Evolutionary conservation across 2,113 vertebrate genomes (phyloP), one percentile per base, ranked within the genome.

Genomic region (Hippocampus barbouri): DNA sequence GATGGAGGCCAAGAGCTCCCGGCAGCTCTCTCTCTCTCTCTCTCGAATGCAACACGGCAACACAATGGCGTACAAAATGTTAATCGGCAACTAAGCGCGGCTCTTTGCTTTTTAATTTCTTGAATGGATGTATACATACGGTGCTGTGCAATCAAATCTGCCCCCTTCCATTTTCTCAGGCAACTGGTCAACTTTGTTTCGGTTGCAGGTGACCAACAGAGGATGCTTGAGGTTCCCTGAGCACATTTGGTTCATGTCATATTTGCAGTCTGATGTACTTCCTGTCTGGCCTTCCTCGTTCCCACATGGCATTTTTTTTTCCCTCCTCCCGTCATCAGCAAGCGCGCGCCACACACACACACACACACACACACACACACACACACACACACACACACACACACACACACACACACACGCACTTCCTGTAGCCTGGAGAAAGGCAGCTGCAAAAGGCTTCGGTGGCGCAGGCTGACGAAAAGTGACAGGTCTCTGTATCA

Each of bases 401-500:
- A 57, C 34, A 65, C 30, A 66, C 38, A 72, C 51, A 70, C 41
- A 70, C 15, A 61, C 10, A 56, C 73, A 62, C 65, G 61, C 74
- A 77, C 61, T 83, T 80, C 68, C 83, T 80, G 76, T 86, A 93
- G 94, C 93, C 94, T 89, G 86, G 92, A 91, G 79, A 91, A 87
- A 93, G 93, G 90, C 96, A 97, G 95, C 96, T 98, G 96, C 93
- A 93, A 94, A 93, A 91, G 94, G 94, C 95, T 92, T 96, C 94
- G 93, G 92, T 91, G 92, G 92, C 81, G 92, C 93, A 81, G 92
- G 90, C 91, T 97, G 97, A 98, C 93, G 89, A 95, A 94, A 95
- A 95, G 94, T 97, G 97, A 98, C 96, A 98, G 96, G 93, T 95
- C 94, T 94, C 94, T 94, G 92, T 93, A 94, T 96, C 95, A 94